Base-by-base conservation (phyloP, 1,140 invertebrate genomes). In the Andricus grossulariae region DNA sequence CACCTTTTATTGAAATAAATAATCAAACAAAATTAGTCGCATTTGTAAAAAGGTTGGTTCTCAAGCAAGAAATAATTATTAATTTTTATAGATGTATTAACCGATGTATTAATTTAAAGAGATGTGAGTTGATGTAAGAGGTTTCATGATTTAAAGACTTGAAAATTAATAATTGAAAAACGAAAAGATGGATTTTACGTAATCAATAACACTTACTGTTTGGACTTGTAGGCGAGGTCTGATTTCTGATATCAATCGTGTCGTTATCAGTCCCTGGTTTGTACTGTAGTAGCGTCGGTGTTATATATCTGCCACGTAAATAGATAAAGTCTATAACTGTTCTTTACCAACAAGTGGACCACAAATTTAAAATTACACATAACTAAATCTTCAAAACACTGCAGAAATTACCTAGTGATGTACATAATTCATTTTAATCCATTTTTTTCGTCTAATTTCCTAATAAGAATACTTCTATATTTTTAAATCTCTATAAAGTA, bases 161-260 rank as follows among this genome's bases (percentile, higher is more conserved):
- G 8, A 51, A 16, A 71, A 71, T 71, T 5, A 70, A 39, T 57
- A 60, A 25, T 66, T 18, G 21, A n/a, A 25, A 5, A 73, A 39
- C 7, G 18, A 72, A n/a, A 60, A 32, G 72, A 71, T 51, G 49
- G 71, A 25, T 70, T 71, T 71, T 73, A 74, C n/a, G 73, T 74
- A 74, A 54, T 71, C 73, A 15, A 21, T 80, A 76, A 55, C 39
- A 84, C 86, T 88, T 79, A 91, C 91, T 92, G 19, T 90, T 91
- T 19, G 91, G 90, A 82, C 91, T 92, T 0, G 90, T 91, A n/a
- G 91, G 91, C 13, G 91, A 92, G 0, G 87, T 72, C 52, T 89
- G 87, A 81, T 88, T 90, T 72, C 88, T 87, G 18, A 85, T 84
- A 72, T 91, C 90, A 73, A 75, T 87, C 11, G 82, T 8, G 54